phyloP scores from a whole-genome alignment of 2,888 invertebrate genomes.

The Drosophila limbata region DNA sequence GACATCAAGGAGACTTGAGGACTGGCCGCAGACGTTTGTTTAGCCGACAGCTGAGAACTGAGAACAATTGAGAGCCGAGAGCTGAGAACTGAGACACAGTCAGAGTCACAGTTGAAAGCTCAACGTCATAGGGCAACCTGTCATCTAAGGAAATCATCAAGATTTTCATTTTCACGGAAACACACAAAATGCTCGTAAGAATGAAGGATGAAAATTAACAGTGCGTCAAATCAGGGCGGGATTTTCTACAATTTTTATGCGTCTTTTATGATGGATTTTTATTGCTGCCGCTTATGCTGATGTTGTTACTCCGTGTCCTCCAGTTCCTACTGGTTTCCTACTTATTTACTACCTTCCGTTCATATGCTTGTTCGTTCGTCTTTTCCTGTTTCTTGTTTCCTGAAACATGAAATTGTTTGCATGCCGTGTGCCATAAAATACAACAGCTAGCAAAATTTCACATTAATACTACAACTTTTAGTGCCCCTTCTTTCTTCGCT shows the following conservation, averaged over 20 bases:
- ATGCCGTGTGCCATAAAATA: constrained; percentile 67
- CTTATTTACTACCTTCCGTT: neutral
- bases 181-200: constrained; percentile 18
- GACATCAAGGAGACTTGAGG: constrained; percentile 60
- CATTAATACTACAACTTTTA: constrained; percentile 56
- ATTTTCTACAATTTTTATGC: constrained; percentile 68
- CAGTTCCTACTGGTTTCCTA: neutral
- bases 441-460: constrained; percentile 72
- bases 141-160: constrained; percentile 42
- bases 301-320: constrained; percentile 21
- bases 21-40: constrained; percentile 44
- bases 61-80: no score
- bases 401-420: constrained; percentile 70
- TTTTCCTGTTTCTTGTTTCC: constrained; percentile 3
- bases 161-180: constrained; percentile 27
- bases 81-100: no score
- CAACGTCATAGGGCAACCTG: constrained; percentile 23
- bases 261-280: constrained; percentile 74
- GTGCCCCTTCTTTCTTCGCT: neutral
- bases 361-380: neutral
- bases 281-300: constrained; percentile 67
- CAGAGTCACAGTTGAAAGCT: neutral
- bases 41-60: neutral
- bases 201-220: constrained; percentile 62
- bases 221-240: constrained; percentile 73